Percentiles rank a stretch among this genome's conserved stretches.
Conservation (phyloP, 1,140 invertebrate genomes). For the Ditylenchus dipsaci region DNA sequence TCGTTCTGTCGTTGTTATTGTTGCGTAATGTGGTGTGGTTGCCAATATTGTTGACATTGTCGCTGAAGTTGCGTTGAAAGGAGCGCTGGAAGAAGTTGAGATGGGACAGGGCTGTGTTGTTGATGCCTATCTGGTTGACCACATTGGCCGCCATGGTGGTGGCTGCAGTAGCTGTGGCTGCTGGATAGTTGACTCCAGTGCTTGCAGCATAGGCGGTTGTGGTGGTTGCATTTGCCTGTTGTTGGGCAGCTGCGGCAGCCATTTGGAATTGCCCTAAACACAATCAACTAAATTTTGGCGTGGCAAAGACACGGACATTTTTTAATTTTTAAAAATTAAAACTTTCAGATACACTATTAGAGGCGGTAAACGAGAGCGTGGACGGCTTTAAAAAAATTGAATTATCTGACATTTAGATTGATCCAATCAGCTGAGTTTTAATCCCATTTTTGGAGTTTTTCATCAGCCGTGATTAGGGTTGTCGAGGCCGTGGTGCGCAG, state of each 20-base stretch:
- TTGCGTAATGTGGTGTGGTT: constrained; percentile 15
- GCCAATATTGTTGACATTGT: constrained; percentile 18
- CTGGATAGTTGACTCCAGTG: constrained; percentile 54
- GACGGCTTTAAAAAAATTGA: too few relatives aligned
- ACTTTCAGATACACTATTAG: too few relatives aligned
- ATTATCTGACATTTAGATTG: too few relatives aligned
- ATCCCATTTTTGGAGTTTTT: too few relatives aligned
- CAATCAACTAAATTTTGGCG: constrained; percentile 2
- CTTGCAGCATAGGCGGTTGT: constrained; percentile 19
- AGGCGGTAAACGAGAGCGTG: too few relatives aligned
- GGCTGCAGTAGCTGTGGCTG: constrained; percentile 18
- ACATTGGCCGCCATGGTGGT: constrained; percentile 6
- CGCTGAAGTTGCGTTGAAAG: constrained; percentile 29
- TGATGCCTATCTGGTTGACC: constrained; percentile 30
- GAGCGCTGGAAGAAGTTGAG: constrained; percentile 46
- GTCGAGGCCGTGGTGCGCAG: too few relatives aligned
- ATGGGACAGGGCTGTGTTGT: constrained; percentile 37
- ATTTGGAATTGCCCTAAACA: constrained; percentile 40
- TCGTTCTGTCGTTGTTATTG: not conserved
- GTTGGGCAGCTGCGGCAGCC: constrained; percentile 35
- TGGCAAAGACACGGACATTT: too few relatives aligned
- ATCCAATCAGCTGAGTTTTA: too few relatives aligned
- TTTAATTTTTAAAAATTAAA: too few relatives aligned
- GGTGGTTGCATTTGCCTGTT: constrained; percentile 19
- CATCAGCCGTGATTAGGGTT: too few relatives aligned